Base-by-base conservation (phyloP, 2,797 vertebrate genomes). In the Molossus alvarezi region DNA sequence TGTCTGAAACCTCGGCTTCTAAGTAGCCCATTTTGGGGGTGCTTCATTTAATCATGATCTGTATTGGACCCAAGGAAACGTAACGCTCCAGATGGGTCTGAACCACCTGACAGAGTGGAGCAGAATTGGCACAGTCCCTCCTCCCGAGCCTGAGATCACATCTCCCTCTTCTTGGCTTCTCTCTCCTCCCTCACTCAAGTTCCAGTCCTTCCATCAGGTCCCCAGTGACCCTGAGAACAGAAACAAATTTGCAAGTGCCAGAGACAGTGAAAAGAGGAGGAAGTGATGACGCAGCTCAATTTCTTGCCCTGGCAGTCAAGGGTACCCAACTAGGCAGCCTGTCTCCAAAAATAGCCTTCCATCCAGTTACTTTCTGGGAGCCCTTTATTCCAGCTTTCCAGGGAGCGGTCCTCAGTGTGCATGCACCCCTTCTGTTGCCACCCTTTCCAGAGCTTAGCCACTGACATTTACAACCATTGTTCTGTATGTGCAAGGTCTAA, bases 281-380 rank as follows among this genome's bases (percentile, higher is more conserved):
- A 67, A 25, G 53, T 11, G 76, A 94, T 72, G 73, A 86, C 8
- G 1, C 45, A 69, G 62, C 84, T 91, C 41, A 0, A 51, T 73
- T 87, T 48, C 86, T 76, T 62, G 53, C 79, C 45, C 69, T 58
- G 23, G 29, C 6, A n/a, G 92, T 87, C 41, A 8, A 89, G 55
- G 90, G 73, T 53, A 92, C 69, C 72, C 55, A 90, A 91, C 4
- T 62, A 55, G 45, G 45, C 82, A 95, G 27, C 27, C 80, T 53
- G 37, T n/a, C 33, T 95, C 96, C 85, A 91, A 95, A 96, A 94
- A 92, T 89, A 95, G 57, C 45, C 72, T 80, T 69, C 13, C n/a
- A 9, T 69, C 53, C 88, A 90, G n/a, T 75, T 71, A 84, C 41
- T 75, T 77, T 25, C 58, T 8, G 0, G 37, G 76, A 90, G 64